phyloP scores from a whole-genome alignment of 92 coral and sea anemone genomes.

The Porites rus region DNA sequence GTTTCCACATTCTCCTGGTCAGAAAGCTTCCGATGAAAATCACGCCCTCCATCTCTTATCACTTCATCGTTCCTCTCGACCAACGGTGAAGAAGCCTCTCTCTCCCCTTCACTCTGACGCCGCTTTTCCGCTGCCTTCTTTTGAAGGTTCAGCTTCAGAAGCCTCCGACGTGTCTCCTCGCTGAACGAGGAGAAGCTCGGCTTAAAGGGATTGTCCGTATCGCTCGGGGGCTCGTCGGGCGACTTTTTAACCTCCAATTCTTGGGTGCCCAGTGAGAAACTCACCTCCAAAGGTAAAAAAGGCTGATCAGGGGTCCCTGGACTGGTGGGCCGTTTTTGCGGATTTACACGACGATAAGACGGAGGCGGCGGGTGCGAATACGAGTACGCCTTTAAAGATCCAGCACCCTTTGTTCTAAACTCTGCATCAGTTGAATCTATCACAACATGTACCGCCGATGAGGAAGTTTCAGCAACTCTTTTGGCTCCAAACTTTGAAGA shows the following conservation, averaged over 20 bases:
- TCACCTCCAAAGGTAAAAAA: slow-evolving; percentile 58
- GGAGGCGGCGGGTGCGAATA: slow-evolving; percentile 99
- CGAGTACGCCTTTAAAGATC: slow-evolving; percentile 89
- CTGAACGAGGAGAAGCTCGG: slow-evolving; percentile 87
- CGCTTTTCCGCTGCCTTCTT: slow-evolving; percentile 92
- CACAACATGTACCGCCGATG: slow-evolving; percentile 51
- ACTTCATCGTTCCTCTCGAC: slow-evolving; percentile 33
- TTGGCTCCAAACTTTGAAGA: slow-evolving; percentile 46
- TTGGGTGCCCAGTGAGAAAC: slow-evolving; percentile 43
- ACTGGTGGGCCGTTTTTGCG: slow-evolving; percentile 64
- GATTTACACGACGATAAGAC: slow-evolving; percentile 82
- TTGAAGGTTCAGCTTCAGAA: slow-evolving; percentile 86
- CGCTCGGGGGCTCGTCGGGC: slow-evolving; percentile 41
- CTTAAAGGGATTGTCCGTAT: slow-evolving; percentile 17
- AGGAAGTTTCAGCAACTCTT: slow-evolving; percentile 47
- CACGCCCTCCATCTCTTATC: slow-evolving; percentile 45
- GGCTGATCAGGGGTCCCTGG: slow-evolving; percentile 61
- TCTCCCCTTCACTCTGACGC: slow-evolving; percentile 80
- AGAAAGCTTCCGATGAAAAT: slow-evolving; percentile 57
- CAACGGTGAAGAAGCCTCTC: slow-evolving; percentile 1
- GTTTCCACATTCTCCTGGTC: slow-evolving; percentile 70
- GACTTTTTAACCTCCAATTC: slow-evolving; percentile 51
- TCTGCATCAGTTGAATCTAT: slow-evolving; percentile 64
- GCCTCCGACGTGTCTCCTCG: slow-evolving; percentile 86
- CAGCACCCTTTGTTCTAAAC: slow-evolving; percentile 64